These are phyloP conservation scores for Nematostella vectensis DNA, from an alignment of 92 coral and sea anemone genomes.

Conservation along the genomic window DNA sequence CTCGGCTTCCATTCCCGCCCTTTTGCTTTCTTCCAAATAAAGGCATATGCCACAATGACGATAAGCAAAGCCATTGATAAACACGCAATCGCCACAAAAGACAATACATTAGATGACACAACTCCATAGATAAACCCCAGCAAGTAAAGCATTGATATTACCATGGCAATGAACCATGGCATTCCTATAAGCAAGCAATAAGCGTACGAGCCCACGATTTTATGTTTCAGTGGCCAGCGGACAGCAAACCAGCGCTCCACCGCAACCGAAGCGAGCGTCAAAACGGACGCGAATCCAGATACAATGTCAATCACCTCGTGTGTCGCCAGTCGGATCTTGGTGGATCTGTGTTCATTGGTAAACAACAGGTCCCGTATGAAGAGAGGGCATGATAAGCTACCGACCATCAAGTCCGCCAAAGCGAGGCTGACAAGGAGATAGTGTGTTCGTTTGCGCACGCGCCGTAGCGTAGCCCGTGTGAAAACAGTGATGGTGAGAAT, in stretches of 20 bases:
- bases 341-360: conserved; percentile 15
- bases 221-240: conserved; percentile 41
- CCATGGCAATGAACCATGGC: conserved; percentile 38
- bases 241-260: conserved; percentile 52
- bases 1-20: conserved; percentile 19
- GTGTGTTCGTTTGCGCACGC: conserved; percentile 49
- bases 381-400: conserved; percentile 39
- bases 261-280: conserved; percentile 38
- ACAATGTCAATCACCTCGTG: conserved; percentile 45
- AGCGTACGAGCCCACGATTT: conserved; percentile 19
- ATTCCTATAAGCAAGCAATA: conserved; percentile 27
- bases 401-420: conserved; percentile 48
- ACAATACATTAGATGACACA: conserved; percentile 17
- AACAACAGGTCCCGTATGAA: conserved; percentile 31
- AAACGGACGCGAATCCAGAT: conserved; percentile 51
- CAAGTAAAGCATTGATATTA: conserved; percentile 14
- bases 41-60: conserved; percentile 6
- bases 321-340: conserved; percentile 10
- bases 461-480: conserved; percentile 32
- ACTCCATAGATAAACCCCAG: conserved; percentile 5
- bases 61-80: conserved; percentile 11
- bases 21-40: conserved; percentile 10
- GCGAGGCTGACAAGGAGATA: conserved; percentile 46
- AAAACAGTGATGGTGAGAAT: conserved; percentile 31
- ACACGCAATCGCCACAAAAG: conserved; percentile 22